These are phyloP conservation scores for Phyllotreta cruciferae DNA, from an alignment of 2,888 invertebrate species.

Conservation along the genomic window DNA sequence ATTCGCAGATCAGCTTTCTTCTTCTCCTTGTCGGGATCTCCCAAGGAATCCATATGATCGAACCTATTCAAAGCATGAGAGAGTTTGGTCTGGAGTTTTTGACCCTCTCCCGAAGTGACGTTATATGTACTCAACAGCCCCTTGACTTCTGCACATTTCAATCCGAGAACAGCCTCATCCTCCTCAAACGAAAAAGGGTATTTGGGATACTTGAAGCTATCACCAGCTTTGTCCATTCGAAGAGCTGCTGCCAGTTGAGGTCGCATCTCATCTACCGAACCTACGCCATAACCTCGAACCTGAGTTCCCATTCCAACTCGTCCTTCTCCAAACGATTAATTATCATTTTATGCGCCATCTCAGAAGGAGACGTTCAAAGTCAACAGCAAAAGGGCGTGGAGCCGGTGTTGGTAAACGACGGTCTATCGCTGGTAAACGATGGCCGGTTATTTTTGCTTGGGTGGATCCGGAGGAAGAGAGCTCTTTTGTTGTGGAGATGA, in stretches of 20 bases:
- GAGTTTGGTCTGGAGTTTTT: conserved; percentile 21
- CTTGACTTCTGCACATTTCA: conserved; percentile 3
- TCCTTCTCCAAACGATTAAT: conserved; percentile 22
- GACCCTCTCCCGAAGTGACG: neutral
- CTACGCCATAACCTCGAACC: conserved; percentile 10
- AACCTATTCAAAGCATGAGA: conserved; percentile 18
- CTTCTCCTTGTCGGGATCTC: neutral
- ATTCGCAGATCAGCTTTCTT: conserved; percentile 4
- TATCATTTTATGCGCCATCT: conserved; percentile 11
- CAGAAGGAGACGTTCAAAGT: no score
- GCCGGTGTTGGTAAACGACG: no score
- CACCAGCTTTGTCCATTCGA: conserved; percentile 15
- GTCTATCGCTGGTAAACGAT: no score
- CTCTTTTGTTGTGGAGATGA: no score
- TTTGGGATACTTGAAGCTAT: conserved; percentile 5
- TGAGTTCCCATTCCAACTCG: conserved; percentile 25
- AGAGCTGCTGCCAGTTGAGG: conserved; percentile 12
- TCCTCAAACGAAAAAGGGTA: conserved; percentile 24
- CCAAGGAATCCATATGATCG: conserved; percentile 14
- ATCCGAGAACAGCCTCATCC: conserved; percentile 9
- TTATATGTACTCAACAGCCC: neutral
- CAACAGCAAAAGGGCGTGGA: no score
- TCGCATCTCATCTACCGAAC: conserved; percentile 10
- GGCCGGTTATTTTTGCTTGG: no score
- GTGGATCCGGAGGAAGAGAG: no score